Base-by-base conservation (phyloP, 2,888 invertebrate genomes). In the Pseudolycoriella hygida region DNA sequence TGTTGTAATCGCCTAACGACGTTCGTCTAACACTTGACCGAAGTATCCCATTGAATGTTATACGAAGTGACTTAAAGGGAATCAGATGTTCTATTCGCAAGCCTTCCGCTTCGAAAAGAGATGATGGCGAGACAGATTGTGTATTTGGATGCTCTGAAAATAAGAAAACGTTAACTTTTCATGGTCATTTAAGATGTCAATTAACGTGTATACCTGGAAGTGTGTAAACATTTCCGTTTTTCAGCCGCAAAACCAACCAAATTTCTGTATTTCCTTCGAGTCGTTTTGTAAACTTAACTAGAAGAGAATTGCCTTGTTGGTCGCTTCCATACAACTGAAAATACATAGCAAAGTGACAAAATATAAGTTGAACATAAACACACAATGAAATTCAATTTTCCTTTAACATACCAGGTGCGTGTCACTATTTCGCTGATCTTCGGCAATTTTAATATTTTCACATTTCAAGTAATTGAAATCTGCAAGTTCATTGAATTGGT, bases 21-120 rank as follows among this genome's bases (percentile, higher is more conserved):
- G 53, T 53, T 18, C 56, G 57, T 41, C 66, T 60, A 10, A 59
- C 56, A 19, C 60, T 60, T 54, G 67, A 70, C 53, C 66, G 70
- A 40, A 84, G 59, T n/a, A 77, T 59, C 1, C 85, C 85, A 58
- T 80, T 82, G 58, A 71, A 86, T 25, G 73, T 60, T 15, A 86
- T 66, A 54, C 81, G 69, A 67, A 79, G 70, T 46, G 71, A 67
- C 47, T 61, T 60, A 55, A 73, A 69, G 0, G 77, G 71, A 53
- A 80, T 75, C 39, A 80, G 53, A 37, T 74, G 63, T 53, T 75
- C 73, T 20, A 85, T 67, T 51, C 69, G 70, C 34, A 85, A 58
- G 1, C 74, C 76, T 15, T 65, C 69, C 0, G 72, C 70, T 49
- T 67, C 68, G 77, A 77, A 79, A 49, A 25, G 25, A 6, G 25